Conservation (phyloP, 1,140 invertebrate species). For the Diorhabda elongata region DNA sequence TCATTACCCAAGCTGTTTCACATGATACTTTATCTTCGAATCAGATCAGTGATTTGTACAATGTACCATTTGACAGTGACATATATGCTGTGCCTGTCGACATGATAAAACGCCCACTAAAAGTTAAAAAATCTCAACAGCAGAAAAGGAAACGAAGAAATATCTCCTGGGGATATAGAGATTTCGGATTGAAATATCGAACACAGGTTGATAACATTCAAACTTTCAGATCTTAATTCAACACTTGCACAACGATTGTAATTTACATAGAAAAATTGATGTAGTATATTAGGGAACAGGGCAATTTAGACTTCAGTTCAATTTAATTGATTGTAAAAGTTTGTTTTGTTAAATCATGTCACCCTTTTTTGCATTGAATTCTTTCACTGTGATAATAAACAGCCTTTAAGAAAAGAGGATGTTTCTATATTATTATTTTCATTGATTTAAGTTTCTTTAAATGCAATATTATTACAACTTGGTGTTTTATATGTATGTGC, state of each 20-base stretch:
- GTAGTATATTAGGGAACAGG: too few species aligned
- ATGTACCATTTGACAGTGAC: constrained; percentile 79
- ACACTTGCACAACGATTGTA: too few species aligned
- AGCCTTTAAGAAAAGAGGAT: too few species aligned
- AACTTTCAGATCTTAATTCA: neutral
- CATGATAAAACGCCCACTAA: constrained; percentile 59
- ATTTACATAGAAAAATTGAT: too few species aligned
- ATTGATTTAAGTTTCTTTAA: too few species aligned
- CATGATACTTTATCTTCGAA: constrained; percentile 68
- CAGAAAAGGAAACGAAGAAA: constrained; percentile 60
- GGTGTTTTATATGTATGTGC: too few species aligned
- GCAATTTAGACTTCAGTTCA: too few species aligned
- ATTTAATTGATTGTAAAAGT: constrained; percentile 20
- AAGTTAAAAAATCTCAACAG: constrained; percentile 52
- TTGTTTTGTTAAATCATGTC: neutral
- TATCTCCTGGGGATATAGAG: constrained; percentile 52
- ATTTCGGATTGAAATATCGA: constrained; percentile 34
- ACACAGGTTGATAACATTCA: constrained; percentile 18
- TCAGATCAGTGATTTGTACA: constrained; percentile 78
- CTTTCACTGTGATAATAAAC: too few species aligned
- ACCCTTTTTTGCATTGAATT: too few species aligned
- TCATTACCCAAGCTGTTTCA: constrained; percentile 81
- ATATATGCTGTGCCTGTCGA: constrained; percentile 82
- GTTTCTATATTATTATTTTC: too few species aligned
- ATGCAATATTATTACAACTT: too few species aligned